These are phyloP conservation scores for Lordiphosa stackelbergi DNA, from an alignment of 1,140 invertebrate genomes.

Conservation along the genomic window DNA sequence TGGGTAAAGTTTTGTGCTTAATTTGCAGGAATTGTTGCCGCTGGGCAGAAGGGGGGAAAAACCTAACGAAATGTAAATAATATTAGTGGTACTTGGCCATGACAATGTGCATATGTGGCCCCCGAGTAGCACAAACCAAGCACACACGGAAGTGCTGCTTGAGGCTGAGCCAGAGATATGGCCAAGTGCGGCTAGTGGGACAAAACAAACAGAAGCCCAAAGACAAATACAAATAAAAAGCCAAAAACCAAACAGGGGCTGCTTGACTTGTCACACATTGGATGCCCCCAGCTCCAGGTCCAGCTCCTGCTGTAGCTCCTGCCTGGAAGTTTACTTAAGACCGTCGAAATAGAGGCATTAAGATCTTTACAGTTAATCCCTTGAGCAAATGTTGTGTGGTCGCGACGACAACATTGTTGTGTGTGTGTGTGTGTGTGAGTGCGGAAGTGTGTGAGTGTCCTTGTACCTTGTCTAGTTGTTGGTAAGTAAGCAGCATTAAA, in stretches of 20 bases:
- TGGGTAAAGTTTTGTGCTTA: conserved; percentile 55
- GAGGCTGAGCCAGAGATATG: conserved; percentile 39
- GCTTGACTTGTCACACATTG: conserved; percentile 71
- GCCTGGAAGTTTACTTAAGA: conserved; percentile 72
- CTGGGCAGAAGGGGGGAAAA: conserved; percentile 41
- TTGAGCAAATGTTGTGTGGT: conserved; percentile 70
- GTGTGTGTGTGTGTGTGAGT: conserved; percentile 13
- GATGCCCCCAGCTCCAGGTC: conserved; percentile 17
- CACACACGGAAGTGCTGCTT: conserved; percentile 60
- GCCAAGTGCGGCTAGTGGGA: conserved; percentile 53
- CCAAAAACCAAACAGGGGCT: conserved; percentile 28
- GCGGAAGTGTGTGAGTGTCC: conserved; percentile 15
- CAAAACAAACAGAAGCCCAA: conserved; percentile 64
- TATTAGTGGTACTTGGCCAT: conserved; percentile 73
- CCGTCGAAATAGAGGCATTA: conserved; percentile 76
- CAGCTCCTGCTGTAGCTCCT: conserved; percentile 6
- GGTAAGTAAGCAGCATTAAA: conserved; percentile 52
- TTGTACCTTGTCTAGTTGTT: conserved; percentile 57
- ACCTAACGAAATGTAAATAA: conserved; percentile 74
- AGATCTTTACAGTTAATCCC: conserved; percentile 76
- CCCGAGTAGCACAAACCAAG: conserved; percentile 50
- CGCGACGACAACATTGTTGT: conserved; percentile 33
- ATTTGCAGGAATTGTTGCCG: conserved; percentile 66
- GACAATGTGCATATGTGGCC: conserved; percentile 73
- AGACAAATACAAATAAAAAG: conserved; percentile 66